Evolutionary conservation across 2,113 vertebrate species (phyloP).

Genomic region (Puntigrus tetrazona): DNA sequence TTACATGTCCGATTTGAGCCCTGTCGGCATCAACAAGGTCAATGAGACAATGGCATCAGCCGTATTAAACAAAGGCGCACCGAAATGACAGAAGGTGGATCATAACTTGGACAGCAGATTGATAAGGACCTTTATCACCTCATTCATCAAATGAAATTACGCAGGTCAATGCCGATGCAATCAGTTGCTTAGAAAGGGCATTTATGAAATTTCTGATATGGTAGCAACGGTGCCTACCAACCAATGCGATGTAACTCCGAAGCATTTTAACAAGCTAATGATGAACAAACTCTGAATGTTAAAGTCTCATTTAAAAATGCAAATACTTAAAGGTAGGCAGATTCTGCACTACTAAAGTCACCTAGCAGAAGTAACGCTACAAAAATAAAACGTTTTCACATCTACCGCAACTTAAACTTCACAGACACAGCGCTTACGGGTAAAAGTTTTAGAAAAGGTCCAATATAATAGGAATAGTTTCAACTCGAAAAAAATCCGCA

Average conservation of each 20-base stretch:
- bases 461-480: too few species aligned
- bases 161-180: constrained; percentile 29
- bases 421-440: too few species aligned
- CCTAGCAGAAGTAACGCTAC: too few species aligned
- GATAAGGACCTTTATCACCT: constrained; percentile 32
- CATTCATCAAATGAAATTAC: constrained; percentile 35
- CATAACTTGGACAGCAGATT: constrained; percentile 8
- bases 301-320: neutral
- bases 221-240: neutral
- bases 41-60: constrained; percentile 17
- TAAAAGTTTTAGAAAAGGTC: too few species aligned
- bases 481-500: too few species aligned
- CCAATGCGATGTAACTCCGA: neutral
- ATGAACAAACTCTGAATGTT: neutral
- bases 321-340: neutral
- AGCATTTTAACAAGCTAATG: neutral
- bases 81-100: constrained; percentile 22
- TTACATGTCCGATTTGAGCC: constrained; percentile 47
- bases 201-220: neutral
- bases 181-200: constrained; percentile 28
- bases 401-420: too few species aligned
- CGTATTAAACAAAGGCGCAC: constrained; percentile 32
- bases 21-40: constrained; percentile 30
- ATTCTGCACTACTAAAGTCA: too few species aligned
- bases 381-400: too few species aligned